Evolutionary conservation across 35 echinoderm and acorn worm species (phyloP), one percentile per base, ranked within the genome.

Genomic region (Stichopus chloronotus): DNA sequence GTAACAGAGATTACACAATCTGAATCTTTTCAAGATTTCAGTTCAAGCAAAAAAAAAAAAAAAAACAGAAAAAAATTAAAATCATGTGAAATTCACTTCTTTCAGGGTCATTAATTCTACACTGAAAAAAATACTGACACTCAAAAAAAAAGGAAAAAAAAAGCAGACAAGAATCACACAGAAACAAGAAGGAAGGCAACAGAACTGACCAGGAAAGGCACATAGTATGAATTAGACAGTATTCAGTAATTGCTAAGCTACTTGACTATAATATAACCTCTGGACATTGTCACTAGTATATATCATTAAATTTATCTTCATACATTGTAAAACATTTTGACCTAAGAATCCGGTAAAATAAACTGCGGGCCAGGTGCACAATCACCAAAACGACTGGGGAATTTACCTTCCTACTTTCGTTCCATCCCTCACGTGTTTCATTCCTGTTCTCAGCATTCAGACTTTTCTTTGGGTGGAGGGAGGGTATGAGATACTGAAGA

Each of bases 161-260:
- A 65, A 10, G 19, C 6, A 63, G 4, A 6, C 7, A 74, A 74
- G 22, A 5, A 74, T 74, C 69, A 19, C 13, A 74, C 69, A n/a
- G 69, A 74, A 7, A 74, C 69, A 21, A 74, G 20, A 6, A 74
- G 17, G 61, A 65, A 65, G 61, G 61, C 61, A 65, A 65, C 61
- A 65, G 61, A 65, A 65, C 61, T 19, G 19, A 65, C 61, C 61
- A 65, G 61, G 69, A 74, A 74, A 74, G 69, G 69, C 69, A 74
- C 69, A 74, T 74, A 14, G 14, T 74, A 21, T 20, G 30, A 74
- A 19, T 74, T 74, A 74, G 16, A 72, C 21, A 6, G 19, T 74
- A 74, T 20, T 74, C 30, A 43, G 30, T 43, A 43, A 43, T 20
- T 74, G 69, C 69, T 19, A 43, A 74, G 69, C 69, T 74, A 74